These are phyloP conservation scores for Leptopilina syphax DNA, from an alignment of 2,888 invertebrate genomes.

Conservation along the genomic window DNA sequence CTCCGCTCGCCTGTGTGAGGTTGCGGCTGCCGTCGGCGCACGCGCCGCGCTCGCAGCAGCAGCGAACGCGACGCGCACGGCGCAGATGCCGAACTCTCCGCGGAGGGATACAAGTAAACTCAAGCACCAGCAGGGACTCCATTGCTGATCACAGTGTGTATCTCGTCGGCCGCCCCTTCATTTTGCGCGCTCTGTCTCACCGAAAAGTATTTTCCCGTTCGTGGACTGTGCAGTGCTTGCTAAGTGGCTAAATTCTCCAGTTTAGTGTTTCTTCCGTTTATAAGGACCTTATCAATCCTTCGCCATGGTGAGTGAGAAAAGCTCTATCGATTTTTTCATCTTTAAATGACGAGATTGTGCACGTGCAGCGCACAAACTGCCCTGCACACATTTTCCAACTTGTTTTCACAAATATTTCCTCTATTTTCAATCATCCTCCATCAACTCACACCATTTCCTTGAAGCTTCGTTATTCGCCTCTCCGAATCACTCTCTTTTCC, in stretches of 20 bases:
- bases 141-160: slow-evolving; percentile 74
- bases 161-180: slow-evolving; percentile 71
- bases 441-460: no score
- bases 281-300: slow-evolving; percentile 27
- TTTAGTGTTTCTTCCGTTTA: not conserved
- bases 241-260: slow-evolving; percentile 13
- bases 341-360: slow-evolving; percentile 29
- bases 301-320: slow-evolving; percentile 23
- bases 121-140: slow-evolving; percentile 66
- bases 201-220: slow-evolving; percentile 33
- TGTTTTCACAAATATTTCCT: not conserved
- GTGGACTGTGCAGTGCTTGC: slow-evolving; percentile 26
- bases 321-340: slow-evolving; percentile 35
- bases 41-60: slow-evolving; percentile 55
- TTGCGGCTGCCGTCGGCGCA: slow-evolving; percentile 38
- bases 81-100: slow-evolving; percentile 81
- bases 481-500: not conserved
- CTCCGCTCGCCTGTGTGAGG: slow-evolving; percentile 48
- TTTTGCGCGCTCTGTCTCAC: slow-evolving; percentile 41
- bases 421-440: no score
- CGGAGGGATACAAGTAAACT: slow-evolving; percentile 70
- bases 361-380: slow-evolving; percentile 32
- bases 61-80: slow-evolving; percentile 78
- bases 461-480: no score
- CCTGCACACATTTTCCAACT: slow-evolving; percentile 18